Evolutionary conservation across 1,140 invertebrate species (phyloP), one percentile per base, ranked within the genome.

Genomic region (Drosophila simulans): DNA sequence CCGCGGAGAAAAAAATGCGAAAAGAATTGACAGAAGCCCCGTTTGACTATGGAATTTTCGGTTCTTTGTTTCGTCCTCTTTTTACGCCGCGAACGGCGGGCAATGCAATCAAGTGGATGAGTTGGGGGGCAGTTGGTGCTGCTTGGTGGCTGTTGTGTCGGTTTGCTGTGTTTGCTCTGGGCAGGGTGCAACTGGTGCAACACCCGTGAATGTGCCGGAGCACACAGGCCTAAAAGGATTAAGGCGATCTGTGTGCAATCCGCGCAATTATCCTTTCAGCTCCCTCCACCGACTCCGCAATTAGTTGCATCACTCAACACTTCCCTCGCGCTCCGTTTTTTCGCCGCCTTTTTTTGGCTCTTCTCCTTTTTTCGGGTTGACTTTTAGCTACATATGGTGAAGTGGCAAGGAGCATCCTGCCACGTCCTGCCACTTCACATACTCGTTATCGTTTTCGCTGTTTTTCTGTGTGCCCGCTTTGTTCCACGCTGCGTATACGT

Each of bases 231-330:
- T 89, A 89, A 89, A 89, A 89, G 85, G 84, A 89, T 89, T 89
- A 89, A 89, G 84, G 84, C 84, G 84, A 89, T 89, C 84, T 90
- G 84, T 75, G 85, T 75, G 84, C 84, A 89, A 89, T 89, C 84
- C 84, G 84, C 85, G 77, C 84, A 89, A 89, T 89, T 89, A 89
- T 89, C 84, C 84, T 88, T 88, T 88, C 83, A 88, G 56, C 48
- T 51, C 63, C 49, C 62, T 22, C 55, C 20, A 35, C 45, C 43
- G 59, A 58, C 51, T 74, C 80, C 84, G 84, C 84, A 89, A 89
- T 89, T 89, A 89, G 84, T 89, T 89, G 85, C 84, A 84, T 89
- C 84, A 89, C 85, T 89, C 84, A 90, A 77, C 84, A 84, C 80
- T 69, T 65, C 64, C 58, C 45, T 66, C 58, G 64, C 45, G 34